Base-by-base conservation (phyloP, 2,797 vertebrate species). In the Falco novaeseelandiae region DNA sequence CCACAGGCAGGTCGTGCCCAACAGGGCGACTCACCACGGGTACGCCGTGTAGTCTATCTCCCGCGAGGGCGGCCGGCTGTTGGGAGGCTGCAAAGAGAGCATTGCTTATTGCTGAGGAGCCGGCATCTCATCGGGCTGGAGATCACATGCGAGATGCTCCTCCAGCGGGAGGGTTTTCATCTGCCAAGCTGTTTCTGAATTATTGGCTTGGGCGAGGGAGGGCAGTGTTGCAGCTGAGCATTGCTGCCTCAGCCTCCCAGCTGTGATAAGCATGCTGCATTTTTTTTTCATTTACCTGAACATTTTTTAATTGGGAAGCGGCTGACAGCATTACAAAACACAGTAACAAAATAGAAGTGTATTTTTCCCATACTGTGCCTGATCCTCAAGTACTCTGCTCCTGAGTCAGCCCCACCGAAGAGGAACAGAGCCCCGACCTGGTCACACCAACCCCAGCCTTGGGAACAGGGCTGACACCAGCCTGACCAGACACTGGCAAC, bases 1-100 rank as follows among this genome's bases (percentile, higher is more conserved):
- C 44, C 44, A n/a, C 54, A 30, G n/a, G 8, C 58, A 52, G 77
- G 62, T 7, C 1, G 8, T 38, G 51, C 5, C 32, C 30, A 13
- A 55, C 1, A 15, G 19, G 8, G 16, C 14, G 2, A 94, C 98
- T 98, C 98, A 99, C 99, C 99, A 99, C 0, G 99, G 99, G 97
- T 99, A 99, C 1, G 98, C 98, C 0, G 98, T 98, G 97, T 99
- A 99, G 98, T 99, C 99, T 1, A 98, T 98, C 97, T 99, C 99
- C 96, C 99, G 98, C 1, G 99, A 99, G 3, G 98, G 98, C 5
- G 99, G 99, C 26, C 99, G 98, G 96, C 98, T 98, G 49, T 98
- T 96, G 97, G 99, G 98, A 6, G 98, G 98, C 98, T 99, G 98
- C 58, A 59, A 81, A 93, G 73, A 83, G 44, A 95, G 61, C 7